Percentiles rank a stretch among this genome's conserved stretches.
These are phyloP conservation scores for Psittacus erithacus DNA, from an alignment of 2,113 vertebrate genomes.

Conservation along the genomic window DNA sequence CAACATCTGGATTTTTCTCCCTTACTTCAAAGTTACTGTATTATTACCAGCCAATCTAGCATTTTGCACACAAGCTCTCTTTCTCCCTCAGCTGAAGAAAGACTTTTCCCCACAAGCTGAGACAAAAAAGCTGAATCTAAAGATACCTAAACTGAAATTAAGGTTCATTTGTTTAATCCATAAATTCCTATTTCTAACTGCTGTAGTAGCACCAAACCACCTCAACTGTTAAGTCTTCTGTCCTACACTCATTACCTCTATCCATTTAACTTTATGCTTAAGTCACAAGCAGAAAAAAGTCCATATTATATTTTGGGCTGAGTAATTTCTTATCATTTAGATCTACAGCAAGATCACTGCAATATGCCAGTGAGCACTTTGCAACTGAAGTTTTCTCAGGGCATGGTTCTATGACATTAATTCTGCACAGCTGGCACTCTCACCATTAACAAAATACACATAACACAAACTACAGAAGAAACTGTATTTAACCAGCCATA, in stretches of 20 bases:
- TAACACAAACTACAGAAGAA: not conserved
- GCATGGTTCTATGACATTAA: not conserved
- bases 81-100: not conserved
- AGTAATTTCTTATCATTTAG: not conserved
- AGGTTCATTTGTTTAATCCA: not conserved
- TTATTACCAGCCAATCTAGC: not conserved
- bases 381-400: not conserved
- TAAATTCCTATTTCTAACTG: not conserved
- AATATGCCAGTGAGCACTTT: not conserved
- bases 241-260: not conserved
- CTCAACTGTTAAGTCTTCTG: not conserved
- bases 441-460: not conserved
- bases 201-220: not conserved
- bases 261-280: not conserved
- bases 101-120: not conserved
- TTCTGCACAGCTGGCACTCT: not conserved
- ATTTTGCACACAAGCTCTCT: not conserved
- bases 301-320: not conserved
- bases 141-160: not conserved
- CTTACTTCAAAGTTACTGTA: not conserved
- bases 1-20: not conserved
- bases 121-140: not conserved
- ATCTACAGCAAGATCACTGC: not conserved
- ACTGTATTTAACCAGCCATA: not conserved
- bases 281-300: not conserved